Percentiles rank a stretch among this genome's conserved stretches.
phyloP scores from a whole-genome alignment of 2,797 vertebrate species.

The Arctocebus calabarensis region DNA sequence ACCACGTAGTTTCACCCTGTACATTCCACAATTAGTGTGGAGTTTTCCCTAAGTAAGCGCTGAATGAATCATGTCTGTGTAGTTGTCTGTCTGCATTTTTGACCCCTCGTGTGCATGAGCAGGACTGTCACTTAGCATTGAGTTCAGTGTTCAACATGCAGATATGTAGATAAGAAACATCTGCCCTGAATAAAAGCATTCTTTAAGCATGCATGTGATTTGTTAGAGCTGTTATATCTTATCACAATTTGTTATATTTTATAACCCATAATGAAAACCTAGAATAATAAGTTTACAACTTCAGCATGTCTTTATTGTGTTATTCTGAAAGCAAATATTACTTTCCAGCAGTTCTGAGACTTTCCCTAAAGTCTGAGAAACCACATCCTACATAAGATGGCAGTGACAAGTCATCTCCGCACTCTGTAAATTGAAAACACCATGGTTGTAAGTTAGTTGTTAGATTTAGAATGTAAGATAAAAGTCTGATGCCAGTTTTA shows the following conservation, averaged over 20 bases:
- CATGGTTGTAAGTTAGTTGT: neutral
- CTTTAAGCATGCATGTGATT: neutral
- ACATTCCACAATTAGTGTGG: rapidly evolving
- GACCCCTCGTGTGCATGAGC: rapidly evolving
- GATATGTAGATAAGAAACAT: neutral
- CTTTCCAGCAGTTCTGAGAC: neutral
- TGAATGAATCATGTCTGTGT: no score
- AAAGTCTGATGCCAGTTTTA: constrained; percentile 39
- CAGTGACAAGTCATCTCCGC: constrained; percentile 1
- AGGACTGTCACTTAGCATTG: neutral
- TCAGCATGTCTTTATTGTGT: neutral
- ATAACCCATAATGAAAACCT: neutral
- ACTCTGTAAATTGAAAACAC: constrained; percentile 17
- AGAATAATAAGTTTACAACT: neutral
- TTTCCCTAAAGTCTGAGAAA: neutral
- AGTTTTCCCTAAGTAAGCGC: neutral
- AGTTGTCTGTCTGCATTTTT: neutral
- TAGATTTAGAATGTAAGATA: constrained; percentile 39
- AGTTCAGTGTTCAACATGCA: neutral
- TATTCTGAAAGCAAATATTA: neutral
- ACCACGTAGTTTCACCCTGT: rapidly evolving
- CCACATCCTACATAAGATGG: neutral
- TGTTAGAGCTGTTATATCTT: neutral
- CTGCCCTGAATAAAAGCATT: neutral
- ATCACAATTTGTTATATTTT: neutral